Evolutionary conservation across 2,113 vertebrate species (phyloP).

Genomic region (Anhinga anhinga): DNA sequence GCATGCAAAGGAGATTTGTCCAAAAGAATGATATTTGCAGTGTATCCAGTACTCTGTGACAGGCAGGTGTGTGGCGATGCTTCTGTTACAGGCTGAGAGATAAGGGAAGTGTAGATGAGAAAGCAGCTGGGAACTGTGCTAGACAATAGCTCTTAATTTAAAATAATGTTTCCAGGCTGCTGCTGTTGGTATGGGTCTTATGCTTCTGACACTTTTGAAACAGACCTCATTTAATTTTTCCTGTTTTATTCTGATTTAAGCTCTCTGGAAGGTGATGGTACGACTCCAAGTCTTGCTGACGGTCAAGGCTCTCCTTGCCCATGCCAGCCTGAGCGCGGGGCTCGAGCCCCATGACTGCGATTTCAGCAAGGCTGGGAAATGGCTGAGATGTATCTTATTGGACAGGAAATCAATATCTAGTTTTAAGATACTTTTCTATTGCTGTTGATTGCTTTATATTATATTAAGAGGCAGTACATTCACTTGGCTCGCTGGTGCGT

Average conservation of each 20-base stretch:
- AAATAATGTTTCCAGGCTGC: background rate
- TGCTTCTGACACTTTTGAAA: background rate
- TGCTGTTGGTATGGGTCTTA: background rate
- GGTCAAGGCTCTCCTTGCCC: background rate
- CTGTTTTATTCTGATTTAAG: background rate
- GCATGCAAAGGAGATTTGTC: background rate
- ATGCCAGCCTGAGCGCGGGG: background rate
- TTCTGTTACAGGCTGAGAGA: background rate
- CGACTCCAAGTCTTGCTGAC: background rate
- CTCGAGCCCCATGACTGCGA: background rate
- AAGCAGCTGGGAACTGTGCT: background rate
- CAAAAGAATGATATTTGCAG: background rate
- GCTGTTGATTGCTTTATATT: conserved; percentile 41
- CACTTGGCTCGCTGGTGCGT: background rate
- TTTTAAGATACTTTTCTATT: conserved; percentile 46
- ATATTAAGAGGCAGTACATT: background rate
- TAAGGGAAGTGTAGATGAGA: background rate
- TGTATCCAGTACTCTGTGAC: background rate
- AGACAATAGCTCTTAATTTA: background rate
- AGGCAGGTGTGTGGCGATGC: background rate
- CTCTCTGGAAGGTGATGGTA: background rate
- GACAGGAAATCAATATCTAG: conserved; percentile 47
- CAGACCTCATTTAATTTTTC: background rate
- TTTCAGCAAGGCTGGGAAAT: background rate
- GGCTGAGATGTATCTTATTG: background rate